A percentile compares a stretch with the other conserved stretches of the same genome.
phyloP scores from a whole-genome alignment of 1,140 invertebrate species.

The Psilanteris sp. region DNA sequence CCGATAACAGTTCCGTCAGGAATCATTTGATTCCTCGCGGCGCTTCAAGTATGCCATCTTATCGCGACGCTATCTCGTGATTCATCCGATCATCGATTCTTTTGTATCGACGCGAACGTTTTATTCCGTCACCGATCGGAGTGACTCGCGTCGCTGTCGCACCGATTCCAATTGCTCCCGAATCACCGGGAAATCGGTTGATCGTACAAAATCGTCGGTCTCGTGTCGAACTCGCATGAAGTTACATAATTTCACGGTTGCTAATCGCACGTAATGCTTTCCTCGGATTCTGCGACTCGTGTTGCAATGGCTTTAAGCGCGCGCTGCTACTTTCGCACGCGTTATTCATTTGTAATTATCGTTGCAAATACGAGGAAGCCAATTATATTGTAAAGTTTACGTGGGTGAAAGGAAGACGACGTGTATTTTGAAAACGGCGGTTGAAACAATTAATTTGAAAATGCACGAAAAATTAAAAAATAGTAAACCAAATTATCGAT shows the following conservation, averaged over 20 bases:
- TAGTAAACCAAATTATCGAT: too few species aligned
- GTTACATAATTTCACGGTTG: constrained; percentile 60
- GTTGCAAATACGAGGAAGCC: constrained; percentile 39
- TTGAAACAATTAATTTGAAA: too few species aligned
- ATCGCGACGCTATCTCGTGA: constrained; percentile 32
- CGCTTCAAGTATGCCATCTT: constrained; percentile 43
- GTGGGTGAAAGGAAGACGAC: constrained; percentile 22
- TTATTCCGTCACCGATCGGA: constrained; percentile 2
- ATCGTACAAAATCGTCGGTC: constrained; percentile 39
- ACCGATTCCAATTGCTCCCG: too few species aligned
- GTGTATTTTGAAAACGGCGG: too few species aligned
- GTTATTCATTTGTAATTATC: constrained; percentile 49
- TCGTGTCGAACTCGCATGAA: constrained; percentile 45
- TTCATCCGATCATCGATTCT: constrained; percentile 34
- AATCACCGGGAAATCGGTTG: too few species aligned
- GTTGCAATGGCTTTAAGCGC: constrained; percentile 53
- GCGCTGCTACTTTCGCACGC: constrained; percentile 55
- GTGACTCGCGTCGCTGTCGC: too few species aligned
- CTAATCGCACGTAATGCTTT: constrained; percentile 61
- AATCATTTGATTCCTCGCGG: constrained; percentile 31
- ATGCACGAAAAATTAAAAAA: too few species aligned
- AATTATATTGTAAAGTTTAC: constrained; percentile 24
- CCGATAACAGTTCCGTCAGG: constrained; percentile 42
- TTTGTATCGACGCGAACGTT: constrained; percentile 16
- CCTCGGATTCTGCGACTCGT: constrained; percentile 56